A percentile compares a stretch with the other conserved stretches of the same genome.
Evolutionary conservation across 1,140 invertebrate genomes (phyloP).

Genomic region (Lepeophtheirus salmonis): DNA sequence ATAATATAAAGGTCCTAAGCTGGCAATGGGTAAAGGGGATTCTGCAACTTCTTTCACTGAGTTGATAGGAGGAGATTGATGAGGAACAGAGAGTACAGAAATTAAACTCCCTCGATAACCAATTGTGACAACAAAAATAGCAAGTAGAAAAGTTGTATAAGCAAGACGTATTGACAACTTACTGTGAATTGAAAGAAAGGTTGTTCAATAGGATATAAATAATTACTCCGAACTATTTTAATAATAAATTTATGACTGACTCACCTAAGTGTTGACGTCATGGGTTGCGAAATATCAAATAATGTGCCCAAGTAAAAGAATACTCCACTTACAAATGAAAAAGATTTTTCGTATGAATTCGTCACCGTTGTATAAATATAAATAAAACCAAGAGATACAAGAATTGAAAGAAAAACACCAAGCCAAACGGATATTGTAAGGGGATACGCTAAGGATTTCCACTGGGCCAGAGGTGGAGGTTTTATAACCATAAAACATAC

Average conservation of each 20-base stretch:
- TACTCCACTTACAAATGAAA: background rate
- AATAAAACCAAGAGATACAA: background rate
- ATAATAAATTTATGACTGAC: background rate
- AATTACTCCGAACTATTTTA: too few relatives aligned
- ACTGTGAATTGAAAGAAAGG: too few relatives aligned
- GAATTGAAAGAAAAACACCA: background rate
- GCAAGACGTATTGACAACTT: background rate
- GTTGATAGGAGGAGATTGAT: background rate
- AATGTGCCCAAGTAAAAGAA: background rate
- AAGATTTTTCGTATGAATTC: background rate
- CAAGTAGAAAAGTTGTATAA: background rate
- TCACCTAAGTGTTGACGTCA: background rate
- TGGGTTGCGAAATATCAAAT: background rate
- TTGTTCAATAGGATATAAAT: too few relatives aligned
- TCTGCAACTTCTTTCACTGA: background rate
- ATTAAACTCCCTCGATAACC: conserved; percentile 3
- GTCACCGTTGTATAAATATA: background rate
- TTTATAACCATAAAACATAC: conserved; percentile 20
- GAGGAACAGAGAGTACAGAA: background rate
- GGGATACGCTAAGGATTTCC: conserved; percentile 20
- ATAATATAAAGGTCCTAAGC: background rate
- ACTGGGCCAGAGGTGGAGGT: conserved; percentile 20
- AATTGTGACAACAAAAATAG: background rate
- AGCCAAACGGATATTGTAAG: conserved; percentile 9
- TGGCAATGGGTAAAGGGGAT: background rate